These are phyloP conservation scores for Gracilinanus agilis DNA, from an alignment of 2,113 vertebrate genomes.

Conservation along the genomic window DNA sequence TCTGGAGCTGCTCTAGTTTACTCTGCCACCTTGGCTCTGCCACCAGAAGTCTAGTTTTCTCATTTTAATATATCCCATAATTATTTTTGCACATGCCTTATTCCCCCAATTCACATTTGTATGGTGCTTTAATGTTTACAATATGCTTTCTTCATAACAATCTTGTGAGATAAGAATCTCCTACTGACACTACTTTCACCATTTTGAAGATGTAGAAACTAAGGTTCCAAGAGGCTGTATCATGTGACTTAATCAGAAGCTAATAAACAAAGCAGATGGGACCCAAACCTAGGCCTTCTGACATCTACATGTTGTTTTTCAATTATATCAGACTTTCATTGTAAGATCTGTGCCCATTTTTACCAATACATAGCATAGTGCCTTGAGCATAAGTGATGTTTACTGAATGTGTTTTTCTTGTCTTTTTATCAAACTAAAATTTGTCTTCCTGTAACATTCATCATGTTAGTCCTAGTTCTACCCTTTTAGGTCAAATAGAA, in stretches of 20 bases:
- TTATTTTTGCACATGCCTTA: not conserved
- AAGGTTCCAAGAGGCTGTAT: not conserved
- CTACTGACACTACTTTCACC: not conserved
- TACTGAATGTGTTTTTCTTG: no score
- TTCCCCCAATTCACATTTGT: not conserved
- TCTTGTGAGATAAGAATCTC: not conserved
- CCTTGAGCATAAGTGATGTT: no score
- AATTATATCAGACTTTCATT: no score
- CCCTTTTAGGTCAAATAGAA: not conserved
- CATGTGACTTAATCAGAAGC: not conserved
- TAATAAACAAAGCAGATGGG: no score
- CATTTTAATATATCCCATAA: not conserved
- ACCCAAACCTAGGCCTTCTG: no score
- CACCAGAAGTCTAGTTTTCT: not conserved
- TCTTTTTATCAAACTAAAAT: no score
- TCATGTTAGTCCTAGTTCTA: not conserved
- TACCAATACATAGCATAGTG: no score
- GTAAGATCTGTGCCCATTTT: no score
- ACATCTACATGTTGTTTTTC: no score
- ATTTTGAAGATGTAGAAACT: not conserved
- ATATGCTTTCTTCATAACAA: not conserved
- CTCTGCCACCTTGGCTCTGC: no score
- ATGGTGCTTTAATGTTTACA: not conserved
- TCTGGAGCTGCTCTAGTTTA: no score
- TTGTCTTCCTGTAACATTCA: not conserved